A percentile compares a stretch with the other conserved stretches of the same genome.
Conservation (phyloP, 2,888 invertebrate species). For the Invenusta paracnida region DNA sequence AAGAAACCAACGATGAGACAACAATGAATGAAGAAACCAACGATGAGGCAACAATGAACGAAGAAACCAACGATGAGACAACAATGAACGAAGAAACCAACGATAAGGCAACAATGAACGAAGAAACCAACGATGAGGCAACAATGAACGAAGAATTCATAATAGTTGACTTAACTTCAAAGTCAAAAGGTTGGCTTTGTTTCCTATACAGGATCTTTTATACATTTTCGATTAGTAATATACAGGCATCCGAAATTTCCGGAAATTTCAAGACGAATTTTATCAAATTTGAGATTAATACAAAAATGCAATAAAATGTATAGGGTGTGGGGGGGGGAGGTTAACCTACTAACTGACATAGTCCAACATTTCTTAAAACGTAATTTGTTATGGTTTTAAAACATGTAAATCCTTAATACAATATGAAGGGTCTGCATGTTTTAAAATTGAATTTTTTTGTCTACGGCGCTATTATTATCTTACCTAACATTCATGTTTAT, state of each 20-base stretch:
- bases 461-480: background rate
- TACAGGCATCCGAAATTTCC: background rate
- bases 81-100: too few species aligned
- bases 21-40: too few species aligned
- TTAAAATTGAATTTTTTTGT: background rate
- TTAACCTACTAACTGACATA: background rate
- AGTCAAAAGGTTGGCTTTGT: too few species aligned
- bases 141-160: too few species aligned
- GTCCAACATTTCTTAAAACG: background rate
- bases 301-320: background rate
- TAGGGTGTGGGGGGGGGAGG: background rate
- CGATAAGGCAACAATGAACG: too few species aligned
- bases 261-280: background rate
- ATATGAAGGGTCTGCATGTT: background rate
- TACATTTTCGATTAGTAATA: too few species aligned
- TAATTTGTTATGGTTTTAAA: background rate
- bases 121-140: too few species aligned
- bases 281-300: background rate
- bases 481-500: background rate
- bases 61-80: too few species aligned
- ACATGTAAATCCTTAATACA: background rate
- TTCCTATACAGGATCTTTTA: too few species aligned
- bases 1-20: too few species aligned
- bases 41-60: too few species aligned
- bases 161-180: too few species aligned